A percentile compares a stretch with the other conserved stretches of the same genome.
These are phyloP conservation scores for Heliconius ismenius DNA, from an alignment of 2,888 invertebrate species.

Conservation along the genomic window DNA sequence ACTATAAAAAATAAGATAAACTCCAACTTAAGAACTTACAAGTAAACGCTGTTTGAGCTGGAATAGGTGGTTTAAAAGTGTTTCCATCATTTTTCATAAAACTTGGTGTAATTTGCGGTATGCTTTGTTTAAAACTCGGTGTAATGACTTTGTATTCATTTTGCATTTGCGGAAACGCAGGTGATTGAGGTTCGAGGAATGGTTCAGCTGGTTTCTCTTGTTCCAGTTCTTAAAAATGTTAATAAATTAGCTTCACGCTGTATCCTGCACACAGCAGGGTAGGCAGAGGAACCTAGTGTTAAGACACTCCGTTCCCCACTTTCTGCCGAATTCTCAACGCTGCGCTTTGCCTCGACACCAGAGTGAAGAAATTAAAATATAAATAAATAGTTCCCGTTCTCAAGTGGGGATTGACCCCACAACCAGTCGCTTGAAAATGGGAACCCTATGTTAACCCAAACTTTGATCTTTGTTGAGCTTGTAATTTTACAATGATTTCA, in stretches of 20 bases:
- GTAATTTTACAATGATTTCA: no score
- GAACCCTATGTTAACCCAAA: no score
- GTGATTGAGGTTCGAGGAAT: constrained; percentile 8
- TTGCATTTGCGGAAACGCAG: constrained; percentile 20
- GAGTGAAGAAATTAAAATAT: no score
- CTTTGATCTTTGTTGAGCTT: no score
- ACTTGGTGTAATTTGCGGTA: constrained; percentile 17
- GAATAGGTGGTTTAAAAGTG: constrained; percentile 37
- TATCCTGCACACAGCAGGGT: no score
- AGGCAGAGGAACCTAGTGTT: no score
- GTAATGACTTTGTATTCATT: background rate
- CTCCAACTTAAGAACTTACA: constrained; percentile 44
- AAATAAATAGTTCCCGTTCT: no score
- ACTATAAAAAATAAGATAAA: background rate
- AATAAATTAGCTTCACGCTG: background rate
- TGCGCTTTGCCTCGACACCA: no score
- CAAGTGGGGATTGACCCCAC: no score
- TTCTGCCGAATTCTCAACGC: no score
- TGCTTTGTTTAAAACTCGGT: constrained; percentile 8
- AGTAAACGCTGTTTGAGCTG: constrained; percentile 23
- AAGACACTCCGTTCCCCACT: no score
- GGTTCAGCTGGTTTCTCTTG: background rate
- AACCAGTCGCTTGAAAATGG: no score
- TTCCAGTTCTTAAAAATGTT: constrained; percentile 13
- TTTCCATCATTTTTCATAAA: constrained; percentile 27